Evolutionary conservation across 92 coral and sea anemone genomes (phyloP).

Genomic region (Phenganax stokvisi): DNA sequence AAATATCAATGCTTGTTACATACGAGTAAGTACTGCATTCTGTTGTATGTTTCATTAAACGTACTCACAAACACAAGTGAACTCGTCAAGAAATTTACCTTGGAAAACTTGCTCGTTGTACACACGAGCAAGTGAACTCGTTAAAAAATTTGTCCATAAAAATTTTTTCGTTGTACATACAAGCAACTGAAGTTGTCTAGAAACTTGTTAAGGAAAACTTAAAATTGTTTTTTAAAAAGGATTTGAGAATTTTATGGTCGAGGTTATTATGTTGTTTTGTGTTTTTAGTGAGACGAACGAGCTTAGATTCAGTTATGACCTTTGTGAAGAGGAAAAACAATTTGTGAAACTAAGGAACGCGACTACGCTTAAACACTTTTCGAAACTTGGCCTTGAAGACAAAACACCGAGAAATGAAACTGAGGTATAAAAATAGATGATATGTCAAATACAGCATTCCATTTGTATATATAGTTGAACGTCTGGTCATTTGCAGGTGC

Average conservation of each 20-base stretch:
- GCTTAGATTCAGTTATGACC: slow-evolving; percentile 10
- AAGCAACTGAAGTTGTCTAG: too few relatives aligned
- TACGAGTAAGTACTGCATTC: neutral
- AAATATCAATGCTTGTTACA: slow-evolving; percentile 5
- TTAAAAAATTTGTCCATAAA: too few relatives aligned
- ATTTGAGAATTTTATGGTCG: too few relatives aligned
- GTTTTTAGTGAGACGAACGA: neutral
- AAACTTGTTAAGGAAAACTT: too few relatives aligned
- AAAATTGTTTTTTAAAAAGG: too few relatives aligned
- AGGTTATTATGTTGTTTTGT: too few relatives aligned
- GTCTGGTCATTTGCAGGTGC: slow-evolving; percentile 48
- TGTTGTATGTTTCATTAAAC: neutral
- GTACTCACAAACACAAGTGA: too few relatives aligned
- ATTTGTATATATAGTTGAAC: neutral
- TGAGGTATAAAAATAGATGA: neutral
- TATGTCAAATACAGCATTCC: neutral
- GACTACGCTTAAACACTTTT: neutral
- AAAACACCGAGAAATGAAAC: neutral
- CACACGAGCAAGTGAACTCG: too few relatives aligned
- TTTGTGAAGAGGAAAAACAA: slow-evolving; percentile 3
- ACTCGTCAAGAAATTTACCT: too few relatives aligned
- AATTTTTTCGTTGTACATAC: too few relatives aligned
- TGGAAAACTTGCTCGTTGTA: too few relatives aligned
- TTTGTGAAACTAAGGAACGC: neutral
- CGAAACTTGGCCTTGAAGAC: slow-evolving; percentile 8